phyloP scores from a whole-genome alignment of 2,888 invertebrate species.

The Abscondita cerata region DNA sequence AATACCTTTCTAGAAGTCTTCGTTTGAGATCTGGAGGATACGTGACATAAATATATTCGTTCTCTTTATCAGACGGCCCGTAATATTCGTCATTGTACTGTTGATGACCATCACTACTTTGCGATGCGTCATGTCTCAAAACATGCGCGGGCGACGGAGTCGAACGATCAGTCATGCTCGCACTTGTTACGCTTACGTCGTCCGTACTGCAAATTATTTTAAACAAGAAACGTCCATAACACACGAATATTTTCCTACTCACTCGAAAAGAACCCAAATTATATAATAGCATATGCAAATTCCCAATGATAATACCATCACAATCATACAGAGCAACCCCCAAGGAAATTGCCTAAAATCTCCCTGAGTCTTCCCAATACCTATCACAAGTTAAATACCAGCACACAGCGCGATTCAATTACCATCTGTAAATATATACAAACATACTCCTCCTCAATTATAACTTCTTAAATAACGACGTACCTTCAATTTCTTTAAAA shows the following conservation, averaged over 20 bases:
- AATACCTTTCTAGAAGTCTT: conserved; percentile 80
- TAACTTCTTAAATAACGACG: background rate
- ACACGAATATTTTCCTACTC: conserved; percentile 59
- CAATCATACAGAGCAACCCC: conserved; percentile 78
- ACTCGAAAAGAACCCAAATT: conserved; percentile 93
- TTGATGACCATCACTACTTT: conserved; percentile 52
- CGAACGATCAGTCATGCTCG: conserved; percentile 70
- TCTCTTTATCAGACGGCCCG: conserved; percentile 62
- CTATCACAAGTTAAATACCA: conserved; percentile 92
- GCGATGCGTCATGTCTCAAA: conserved; percentile 57
- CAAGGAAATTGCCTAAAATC: conserved; percentile 81
- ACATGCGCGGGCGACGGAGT: conserved; percentile 71
- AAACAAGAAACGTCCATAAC: background rate
- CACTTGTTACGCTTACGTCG: conserved; percentile 72
- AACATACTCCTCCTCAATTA: no score
- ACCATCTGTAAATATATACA: conserved; percentile 69
- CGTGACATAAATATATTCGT: conserved; percentile 70
- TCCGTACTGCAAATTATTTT: conserved; percentile 69
- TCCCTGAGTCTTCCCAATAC: conserved; percentile 89
- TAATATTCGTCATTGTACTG: conserved; percentile 60
- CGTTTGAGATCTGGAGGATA: conserved; percentile 88
- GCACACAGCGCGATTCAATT: conserved; percentile 89
- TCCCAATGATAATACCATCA: conserved; percentile 81
- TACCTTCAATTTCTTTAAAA: conserved; percentile 88
- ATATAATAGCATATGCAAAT: conserved; percentile 91